Base-by-base conservation (phyloP, 2,888 invertebrate genomes). In the Lithosia quadra region DNA sequence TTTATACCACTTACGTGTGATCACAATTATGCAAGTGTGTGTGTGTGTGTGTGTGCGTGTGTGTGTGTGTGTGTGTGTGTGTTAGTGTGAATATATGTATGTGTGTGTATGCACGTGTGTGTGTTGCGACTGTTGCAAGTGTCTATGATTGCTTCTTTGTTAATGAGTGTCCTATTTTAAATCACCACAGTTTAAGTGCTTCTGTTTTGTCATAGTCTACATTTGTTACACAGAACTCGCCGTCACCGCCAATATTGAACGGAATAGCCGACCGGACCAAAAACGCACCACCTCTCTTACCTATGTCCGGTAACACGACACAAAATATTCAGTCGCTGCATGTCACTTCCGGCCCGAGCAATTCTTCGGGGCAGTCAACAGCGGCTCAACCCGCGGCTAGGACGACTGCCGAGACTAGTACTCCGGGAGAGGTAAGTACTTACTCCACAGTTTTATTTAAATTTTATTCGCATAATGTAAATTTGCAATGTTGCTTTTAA, bases 231-330 rank as follows among this genome's bases (percentile, higher is more conserved):
- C 62, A 75, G 86, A 79, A 76, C 49, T 65, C 84, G 0, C 53
- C 76, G 0, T 78, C 90, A 0, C 76, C 88, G 2, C 88, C 92
- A 0, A 72, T 91, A 21, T 60, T 91, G 69, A 93, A 93, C 74
- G 93, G 92, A 1, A 22, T 91, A 15, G 33, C 83, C 1, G 91
- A 92, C 13, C 84, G 88, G 2, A n/a, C 76, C 77, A 24, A 11
- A 71, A 4, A 60, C 62, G 0, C 65, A 53, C 9, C 65, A 21
- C 21, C 73, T 8, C 34, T 71, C 8, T 63, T 73, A 11, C n/a
- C 72, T 34, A 65, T 69, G 24, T 15, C 69, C 10, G n/a, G 10
- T 10, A n/a, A 24, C 15, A 15, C 64, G 5, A 24, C 43, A 11
- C 39, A 24, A 28, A 39, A 55, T 28, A 57, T 62, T 8, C 63